Base-by-base conservation (phyloP, 2,113 vertebrate genomes). In the Asarcornis scutulata region DNA sequence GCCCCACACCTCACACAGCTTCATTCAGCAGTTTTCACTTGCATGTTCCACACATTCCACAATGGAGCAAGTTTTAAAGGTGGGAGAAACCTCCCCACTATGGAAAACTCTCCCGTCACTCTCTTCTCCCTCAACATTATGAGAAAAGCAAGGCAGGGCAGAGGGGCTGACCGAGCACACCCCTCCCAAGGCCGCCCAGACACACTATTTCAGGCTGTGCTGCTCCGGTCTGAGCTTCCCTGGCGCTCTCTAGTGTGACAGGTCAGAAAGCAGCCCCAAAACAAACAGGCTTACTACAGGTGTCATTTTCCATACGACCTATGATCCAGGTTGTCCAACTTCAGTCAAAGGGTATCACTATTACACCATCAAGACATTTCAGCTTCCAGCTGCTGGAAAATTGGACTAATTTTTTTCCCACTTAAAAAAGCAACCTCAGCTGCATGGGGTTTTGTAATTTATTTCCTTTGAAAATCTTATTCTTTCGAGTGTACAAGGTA, bases 111-210 rank as follows among this genome's bases (percentile, higher is more conserved):
- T 9, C 11, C 48, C 32, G n/a, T 11, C 48, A 22, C n/a, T 36
- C 6, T 80, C 32, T 6, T 31, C 34, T 31, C 58, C 18, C 18
- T 50, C 0, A 0, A 29, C 42, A 63, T 2, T 9, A 14, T 0
- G 7, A 60, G 48, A n/a, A 73, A 42, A 74, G 10, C 13, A 53
- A 53, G 29, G 63, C 53, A 58, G 60, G 58, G 81, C 52, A 89
- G 21, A 55, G 22, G 16, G 50, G 38, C 71, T 62, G 44, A 69
- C 53, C 7, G 32, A 17, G 29, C 52, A 13, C 9, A 2, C 22
- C 38, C 32, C 26, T 64, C 48, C 48, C 67, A 64, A 42, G 18
- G 6, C 23, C 15, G 13, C 46, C 31, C 38, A 74, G 4, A 50
- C 2, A 9, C 3, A 18, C 16, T 53, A 13, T 1, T 31, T 29